Evolutionary conservation across 2,113 vertebrate genomes (phyloP), one percentile per base, ranked within the genome.

Genomic region (Pachycephala philippinensis): DNA sequence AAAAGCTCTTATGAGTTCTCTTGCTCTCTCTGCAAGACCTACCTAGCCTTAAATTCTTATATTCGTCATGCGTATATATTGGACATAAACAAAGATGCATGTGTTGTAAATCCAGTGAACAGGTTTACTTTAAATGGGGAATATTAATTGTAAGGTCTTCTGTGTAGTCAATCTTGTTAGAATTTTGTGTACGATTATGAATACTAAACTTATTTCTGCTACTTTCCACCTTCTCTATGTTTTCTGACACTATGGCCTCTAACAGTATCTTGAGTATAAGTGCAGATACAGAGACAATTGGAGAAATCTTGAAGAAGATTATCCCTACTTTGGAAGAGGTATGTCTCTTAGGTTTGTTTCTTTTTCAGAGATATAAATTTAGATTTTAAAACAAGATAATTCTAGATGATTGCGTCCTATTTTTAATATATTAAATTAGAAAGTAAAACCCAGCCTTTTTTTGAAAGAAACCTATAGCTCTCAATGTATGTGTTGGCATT

Each of bases 291-390:
- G 99, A 99, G 86, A 99, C 99, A 83, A 98, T 99, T 96, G 99
- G 99, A 97, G 99, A 99, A 97, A 99, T 99, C 96, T 97, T 99
- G 97, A 99, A 99, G 97, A 99, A 99, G 98, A 99, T 99, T 97
- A 99, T 99, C 96, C 99, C 99, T 87, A 99, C 99, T 52, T 97
- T 99, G 94, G 99, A 99, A 97, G 99, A 99, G 99, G 99, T 99
- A 96, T 98, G 98, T 95, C 31, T 65, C 87, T 79, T 76, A 77
- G 28, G 18, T 89, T 42, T 84, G 27, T 53, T 56, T 68, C 75
- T 26, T 93, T 74, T 95, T 96, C 86, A 65, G 37, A 64, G 54
- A 22, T 87, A 54, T 16, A 70, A 35, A 83, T 47, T 89, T 59
- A 89, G 33, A 23, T 74, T 91, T 81, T 80, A 65, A 94, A 83